Evolutionary conservation across 2,888 invertebrate species (phyloP).

Genomic region (Apodemia mormo): DNA sequence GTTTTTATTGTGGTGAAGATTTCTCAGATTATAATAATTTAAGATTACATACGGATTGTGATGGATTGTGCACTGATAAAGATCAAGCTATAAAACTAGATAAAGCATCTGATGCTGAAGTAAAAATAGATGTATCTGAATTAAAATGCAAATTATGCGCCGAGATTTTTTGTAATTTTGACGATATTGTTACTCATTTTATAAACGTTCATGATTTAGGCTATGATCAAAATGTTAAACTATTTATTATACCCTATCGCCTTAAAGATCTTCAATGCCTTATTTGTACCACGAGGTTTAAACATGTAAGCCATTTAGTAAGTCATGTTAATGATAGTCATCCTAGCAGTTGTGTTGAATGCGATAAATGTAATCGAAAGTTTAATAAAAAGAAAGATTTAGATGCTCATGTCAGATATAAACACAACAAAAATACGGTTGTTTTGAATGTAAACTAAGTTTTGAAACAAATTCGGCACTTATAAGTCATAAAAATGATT

Average conservation of each 20-base stretch:
- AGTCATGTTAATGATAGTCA: slow-evolving; percentile 58
- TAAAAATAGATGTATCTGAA: slow-evolving; percentile 66
- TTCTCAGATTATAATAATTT: slow-evolving; percentile 56
- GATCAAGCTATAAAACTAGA: slow-evolving; percentile 54
- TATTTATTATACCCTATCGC: slow-evolving; percentile 56
- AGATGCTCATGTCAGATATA: slow-evolving; percentile 52
- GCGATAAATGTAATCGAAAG: slow-evolving; percentile 56
- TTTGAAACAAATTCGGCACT: slow-evolving; percentile 48
- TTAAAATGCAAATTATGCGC: slow-evolving; percentile 60
- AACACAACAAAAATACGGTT: slow-evolving; percentile 45
- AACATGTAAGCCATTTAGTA: slow-evolving; percentile 55
- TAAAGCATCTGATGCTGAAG: slow-evolving; percentile 57
- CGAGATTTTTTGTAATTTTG: slow-evolving; percentile 49
- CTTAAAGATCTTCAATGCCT: slow-evolving; percentile 56
- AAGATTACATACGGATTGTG: slow-evolving; percentile 60
- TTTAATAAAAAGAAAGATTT: slow-evolving; percentile 63
- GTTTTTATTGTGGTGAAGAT: slow-evolving; percentile 72
- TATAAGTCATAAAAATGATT: slow-evolving; percentile 47
- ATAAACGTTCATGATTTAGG: slow-evolving; percentile 54
- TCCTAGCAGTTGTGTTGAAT: slow-evolving; percentile 56
- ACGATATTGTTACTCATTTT: slow-evolving; percentile 59
- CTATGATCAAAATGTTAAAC: slow-evolving; percentile 55
- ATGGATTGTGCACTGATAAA: slow-evolving; percentile 53
- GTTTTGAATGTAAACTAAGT: slow-evolving; percentile 46
- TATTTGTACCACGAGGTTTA: slow-evolving; percentile 55